A percentile compares a stretch with the other conserved stretches of the same genome.
Evolutionary conservation across 2,113 vertebrate species (phyloP).

Genomic region (Xiphias gladius): DNA sequence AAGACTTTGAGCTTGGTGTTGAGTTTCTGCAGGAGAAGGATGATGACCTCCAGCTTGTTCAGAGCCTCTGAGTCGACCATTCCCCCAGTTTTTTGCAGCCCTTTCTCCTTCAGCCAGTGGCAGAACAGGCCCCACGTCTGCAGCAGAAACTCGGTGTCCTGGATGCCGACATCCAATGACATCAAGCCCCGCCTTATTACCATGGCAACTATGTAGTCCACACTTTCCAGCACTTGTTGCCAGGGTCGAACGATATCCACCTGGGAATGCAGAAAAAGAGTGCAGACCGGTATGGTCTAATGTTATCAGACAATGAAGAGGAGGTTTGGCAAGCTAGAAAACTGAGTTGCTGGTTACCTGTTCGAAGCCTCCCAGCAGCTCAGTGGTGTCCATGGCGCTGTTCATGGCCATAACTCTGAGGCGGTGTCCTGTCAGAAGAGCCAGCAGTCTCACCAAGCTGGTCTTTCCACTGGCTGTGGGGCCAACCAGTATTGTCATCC

Average conservation of each 20-base stretch:
- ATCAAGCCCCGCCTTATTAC: slow-evolving; percentile 91
- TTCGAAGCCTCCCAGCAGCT: slow-evolving; percentile 96
- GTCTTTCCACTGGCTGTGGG: slow-evolving; percentile 94
- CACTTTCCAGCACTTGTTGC: slow-evolving; percentile 91
- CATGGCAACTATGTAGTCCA: slow-evolving; percentile 87
- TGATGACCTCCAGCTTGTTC: slow-evolving; percentile 93
- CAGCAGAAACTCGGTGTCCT: slow-evolving; percentile 92
- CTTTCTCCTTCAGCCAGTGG: slow-evolving; percentile 88
- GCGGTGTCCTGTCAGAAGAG: slow-evolving; percentile 92
- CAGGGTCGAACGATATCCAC: slow-evolving; percentile 94
- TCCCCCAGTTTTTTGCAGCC: slow-evolving; percentile 84
- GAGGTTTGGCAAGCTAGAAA: rapidly evolving
- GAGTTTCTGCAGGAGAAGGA: slow-evolving; percentile 91
- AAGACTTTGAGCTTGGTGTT: slow-evolving; percentile 94
- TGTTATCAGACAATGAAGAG: neutral
- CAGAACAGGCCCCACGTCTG: slow-evolving; percentile 94
- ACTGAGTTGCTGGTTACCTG: slow-evolving; percentile 84
- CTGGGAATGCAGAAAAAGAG: slow-evolving; percentile 67
- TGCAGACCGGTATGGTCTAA: neutral
- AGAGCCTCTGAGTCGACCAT: slow-evolving; percentile 88
- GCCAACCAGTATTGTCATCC: slow-evolving; percentile 97
- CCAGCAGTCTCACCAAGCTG: slow-evolving; percentile 92
- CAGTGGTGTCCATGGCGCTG: slow-evolving; percentile 96
- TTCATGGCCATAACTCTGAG: slow-evolving; percentile 97
- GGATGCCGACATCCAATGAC: slow-evolving; percentile 87